A percentile compares a stretch with the other conserved stretches of the same genome.
These are phyloP conservation scores for Nemopilema nomurai DNA, from an alignment of 30 jellyfish, hydroid and myxozoan genomes.

Conservation along the genomic window DNA sequence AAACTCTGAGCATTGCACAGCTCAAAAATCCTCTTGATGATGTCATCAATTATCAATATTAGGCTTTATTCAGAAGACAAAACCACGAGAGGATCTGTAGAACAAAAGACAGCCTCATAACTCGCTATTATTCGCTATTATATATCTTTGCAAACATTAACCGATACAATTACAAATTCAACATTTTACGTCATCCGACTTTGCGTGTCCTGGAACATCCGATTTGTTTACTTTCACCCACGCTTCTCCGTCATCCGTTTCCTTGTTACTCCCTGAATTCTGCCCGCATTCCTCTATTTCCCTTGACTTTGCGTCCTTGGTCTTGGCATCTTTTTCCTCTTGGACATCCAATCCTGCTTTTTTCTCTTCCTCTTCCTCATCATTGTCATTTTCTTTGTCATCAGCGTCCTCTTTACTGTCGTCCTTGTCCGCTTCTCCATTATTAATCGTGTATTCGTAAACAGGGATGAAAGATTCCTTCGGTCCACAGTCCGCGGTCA, in stretches of 20 bases:
- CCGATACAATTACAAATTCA: not conserved
- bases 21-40: no score
- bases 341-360: constrained; percentile 1
- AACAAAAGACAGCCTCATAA: not conserved
- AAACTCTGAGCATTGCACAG: no score
- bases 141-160: not conserved
- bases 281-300: constrained; percentile 27
- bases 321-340: not conserved
- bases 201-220: constrained; percentile 42
- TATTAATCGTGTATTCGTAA: constrained; percentile 58
- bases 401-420: constrained; percentile 28
- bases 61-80: not conserved
- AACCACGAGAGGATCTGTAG: not conserved
- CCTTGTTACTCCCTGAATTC: constrained; percentile 74
- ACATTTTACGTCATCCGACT: constrained; percentile 7
- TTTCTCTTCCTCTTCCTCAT: constrained; percentile 21
- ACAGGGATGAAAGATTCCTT: constrained; percentile 93
- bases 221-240: constrained; percentile 91
- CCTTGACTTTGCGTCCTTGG: constrained; percentile 19
- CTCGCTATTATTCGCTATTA: no score
- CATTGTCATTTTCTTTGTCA: constrained; percentile 9
- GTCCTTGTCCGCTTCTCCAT: constrained; percentile 11
- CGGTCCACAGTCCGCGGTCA: constrained; percentile 96
- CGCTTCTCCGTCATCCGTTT: constrained; percentile 70
- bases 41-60: no score